Evolutionary conservation across 2,797 vertebrate genomes (phyloP), one percentile per base, ranked within the genome.

Genomic region (Sciaenops ocellatus): DNA sequence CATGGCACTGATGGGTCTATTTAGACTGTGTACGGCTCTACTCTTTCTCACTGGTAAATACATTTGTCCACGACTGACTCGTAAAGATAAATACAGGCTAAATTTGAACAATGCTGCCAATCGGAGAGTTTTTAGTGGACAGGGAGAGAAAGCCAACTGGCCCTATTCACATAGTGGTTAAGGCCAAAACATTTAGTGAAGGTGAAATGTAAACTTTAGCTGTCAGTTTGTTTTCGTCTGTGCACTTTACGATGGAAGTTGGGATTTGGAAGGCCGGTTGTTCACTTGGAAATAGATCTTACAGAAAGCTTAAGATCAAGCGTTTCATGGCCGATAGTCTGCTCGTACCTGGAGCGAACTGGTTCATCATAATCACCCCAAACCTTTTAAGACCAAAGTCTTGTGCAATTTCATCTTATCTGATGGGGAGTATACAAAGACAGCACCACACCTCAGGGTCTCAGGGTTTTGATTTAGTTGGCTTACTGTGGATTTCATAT

Each of bases 1-100:
- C 91, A 94, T 69, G 87, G 83, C 79, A 90, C 74, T 74, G 78
- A 82, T 91, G 82, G 79, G 79, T 80, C 64, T 90, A 84, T 93
- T 93, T 91, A 90, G 83, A 78, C 85, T 84, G 81, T 82, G 71
- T 63, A 81, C 85, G 48, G 80, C 77, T 84, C 57, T 86, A n/a
- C 72, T 86, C 47, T 81, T 73, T 78, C 68, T 82, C 69, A 34
- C 59, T 73, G 70, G 82, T 90, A 90, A 93, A 94, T 93, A 93
- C 87, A 90, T 91, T 86, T 90, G 86, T 87, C 67, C 56, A 4
- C 22, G 3, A 70, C 73, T 80, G 78, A 85, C 80, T 90, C 15
- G 34, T 54, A 74, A 85, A 88, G 80, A 90, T 89, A 93, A 91
- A 94, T 91, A 90, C 50, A 91, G 69, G 70, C 80, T 86, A 61